Conservation (phyloP, 2,797 vertebrate genomes). For the Amblyopsis hoosieri region DNA sequence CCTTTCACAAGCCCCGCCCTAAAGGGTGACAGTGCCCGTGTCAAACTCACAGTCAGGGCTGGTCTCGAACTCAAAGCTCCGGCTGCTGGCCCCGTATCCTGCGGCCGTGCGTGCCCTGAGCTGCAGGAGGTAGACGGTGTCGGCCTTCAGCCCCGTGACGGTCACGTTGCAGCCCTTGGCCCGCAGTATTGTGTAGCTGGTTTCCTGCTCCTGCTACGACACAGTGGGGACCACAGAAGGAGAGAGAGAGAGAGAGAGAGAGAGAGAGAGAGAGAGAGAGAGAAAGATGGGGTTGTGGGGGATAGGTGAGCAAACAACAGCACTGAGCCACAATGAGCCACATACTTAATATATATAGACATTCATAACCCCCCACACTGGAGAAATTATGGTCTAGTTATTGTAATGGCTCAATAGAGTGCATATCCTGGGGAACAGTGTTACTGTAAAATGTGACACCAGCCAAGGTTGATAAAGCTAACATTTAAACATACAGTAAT, state of each 20-base stretch:
- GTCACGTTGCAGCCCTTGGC: slow-evolving; percentile 93
- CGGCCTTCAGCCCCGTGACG: slow-evolving; percentile 91
- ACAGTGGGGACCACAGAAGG: slow-evolving; percentile 5
- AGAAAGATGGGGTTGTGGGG: slow-evolving; percentile 8
- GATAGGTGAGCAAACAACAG: neutral
- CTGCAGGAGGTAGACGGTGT: slow-evolving; percentile 94
- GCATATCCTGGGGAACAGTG: too few relatives aligned
- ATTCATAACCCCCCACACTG: too few relatives aligned
- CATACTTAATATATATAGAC: too few relatives aligned
- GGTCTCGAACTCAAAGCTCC: slow-evolving; percentile 97
- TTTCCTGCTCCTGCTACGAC: slow-evolving; percentile 96
- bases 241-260: slow-evolving; percentile 11
- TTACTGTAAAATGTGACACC: too few relatives aligned
- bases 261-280: slow-evolving; percentile 12
- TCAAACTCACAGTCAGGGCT: slow-evolving; percentile 91
- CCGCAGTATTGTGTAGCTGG: slow-evolving; percentile 96
- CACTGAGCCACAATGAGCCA: too few relatives aligned
- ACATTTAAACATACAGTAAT: too few relatives aligned
- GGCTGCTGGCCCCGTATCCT: slow-evolving; percentile 92
- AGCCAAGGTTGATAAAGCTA: too few relatives aligned
- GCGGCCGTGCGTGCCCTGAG: slow-evolving; percentile 95
- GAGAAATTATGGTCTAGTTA: too few relatives aligned
- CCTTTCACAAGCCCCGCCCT: neutral
- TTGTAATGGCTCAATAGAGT: too few relatives aligned
- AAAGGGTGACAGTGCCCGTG: neutral